Base-by-base conservation (phyloP, 2,797 vertebrate genomes). In the Channa striata region DNA sequence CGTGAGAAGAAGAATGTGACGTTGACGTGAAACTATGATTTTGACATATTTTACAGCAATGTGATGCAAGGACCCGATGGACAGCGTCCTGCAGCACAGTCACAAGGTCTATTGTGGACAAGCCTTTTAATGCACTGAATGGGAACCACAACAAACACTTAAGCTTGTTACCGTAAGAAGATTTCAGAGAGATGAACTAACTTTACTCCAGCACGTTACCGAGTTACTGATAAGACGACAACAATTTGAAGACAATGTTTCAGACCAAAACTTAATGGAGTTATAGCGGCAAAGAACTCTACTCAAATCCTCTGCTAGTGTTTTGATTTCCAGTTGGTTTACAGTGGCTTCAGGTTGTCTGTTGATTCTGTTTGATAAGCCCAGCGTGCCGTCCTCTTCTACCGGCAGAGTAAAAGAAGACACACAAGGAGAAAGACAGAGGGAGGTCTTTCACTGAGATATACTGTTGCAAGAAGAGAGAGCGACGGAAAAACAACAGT, bases 91-190 rank as follows among this genome's bases (percentile, higher is more conserved):
- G 53, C 72, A 33, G 48, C 47, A 46, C 46, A 39, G 48, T 69
- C 59, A 54, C 17, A 43, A 53, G 40, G 51, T 56, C 66, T 64
- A 68, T 14, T 48, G 64, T 61, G 78, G 61, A 74, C 56, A 44
- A 63, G 57, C n/a, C 58, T 50, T 78, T 63, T 20, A 49, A 72
- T 76, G 82, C 62, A 56, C 78, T 88, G 76, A 90, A 84, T 84
- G 87, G 68, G 77, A 90, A 84, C 75, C 78, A 78, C 68, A 83
- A 89, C 86, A 91, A 86, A 79, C 66, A 23, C 6, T 36, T 93
- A 93, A 94, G 85, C 94, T 88, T 77, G 92, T 94, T 93, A 93
- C 71, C 58, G 71, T 94, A 94, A 94, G 90, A 81, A 92, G 93
- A 93, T 95, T 94, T 92, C 78, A 80, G 36, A 80, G 69, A 84